These are phyloP conservation scores for Chionodraco myersi DNA, from an alignment of 2,113 vertebrate species.

Conservation along the genomic window DNA sequence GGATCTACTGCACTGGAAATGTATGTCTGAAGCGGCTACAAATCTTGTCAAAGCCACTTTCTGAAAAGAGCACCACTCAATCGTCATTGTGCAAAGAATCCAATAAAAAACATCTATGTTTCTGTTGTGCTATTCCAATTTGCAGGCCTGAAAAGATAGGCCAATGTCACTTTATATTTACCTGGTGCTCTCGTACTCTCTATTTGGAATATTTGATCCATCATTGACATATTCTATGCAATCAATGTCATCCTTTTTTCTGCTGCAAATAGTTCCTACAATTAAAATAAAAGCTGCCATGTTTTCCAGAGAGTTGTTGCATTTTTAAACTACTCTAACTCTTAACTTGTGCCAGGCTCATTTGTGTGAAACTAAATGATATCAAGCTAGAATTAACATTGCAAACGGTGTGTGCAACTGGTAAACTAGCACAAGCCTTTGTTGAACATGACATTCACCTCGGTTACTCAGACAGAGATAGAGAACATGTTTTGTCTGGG, in stretches of 20 bases:
- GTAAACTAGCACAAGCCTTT: background rate
- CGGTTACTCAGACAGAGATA: background rate
- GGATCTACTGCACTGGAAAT: conserved; percentile 12
- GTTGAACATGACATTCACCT: background rate
- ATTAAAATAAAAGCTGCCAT: background rate
- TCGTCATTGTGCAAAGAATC: background rate
- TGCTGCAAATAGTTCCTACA: too few relatives aligned
- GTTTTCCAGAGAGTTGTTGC: background rate
- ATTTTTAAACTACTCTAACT: conserved; percentile 4
- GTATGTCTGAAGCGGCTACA: conserved; percentile 4
- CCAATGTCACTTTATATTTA: background rate
- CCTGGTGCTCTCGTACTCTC: background rate
- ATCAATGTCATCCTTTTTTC: background rate
- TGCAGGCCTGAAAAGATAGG: background rate
- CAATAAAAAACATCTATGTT: background rate
- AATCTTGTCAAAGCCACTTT: conserved; percentile 19
- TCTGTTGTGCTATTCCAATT: background rate
- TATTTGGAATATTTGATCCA: background rate
- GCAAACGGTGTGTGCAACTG: background rate
- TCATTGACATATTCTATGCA: background rate
- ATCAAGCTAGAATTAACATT: background rate
- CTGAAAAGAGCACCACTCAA: conserved; percentile 2
- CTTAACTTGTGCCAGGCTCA: background rate
- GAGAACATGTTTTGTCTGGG: background rate
- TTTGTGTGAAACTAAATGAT: background rate